Evolutionary conservation across 2,888 invertebrate genomes (phyloP), one percentile per base, ranked within the genome.

Genomic region (Eubasilissa splendida): DNA sequence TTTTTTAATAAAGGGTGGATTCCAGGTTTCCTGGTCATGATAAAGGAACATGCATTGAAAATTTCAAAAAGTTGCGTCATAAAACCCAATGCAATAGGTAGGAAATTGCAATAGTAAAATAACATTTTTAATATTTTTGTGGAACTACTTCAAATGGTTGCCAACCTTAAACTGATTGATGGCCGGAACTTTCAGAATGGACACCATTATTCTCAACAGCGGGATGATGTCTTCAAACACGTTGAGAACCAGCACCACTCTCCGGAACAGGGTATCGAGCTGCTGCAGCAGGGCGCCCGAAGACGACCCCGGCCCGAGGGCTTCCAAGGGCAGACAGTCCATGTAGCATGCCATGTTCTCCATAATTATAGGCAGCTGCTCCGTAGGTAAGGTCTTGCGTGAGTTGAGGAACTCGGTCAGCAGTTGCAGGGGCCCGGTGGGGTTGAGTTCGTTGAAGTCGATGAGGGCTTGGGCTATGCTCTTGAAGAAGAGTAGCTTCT

Each of bases 381-480:
- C 91, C 50, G 89, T 86, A 0, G 91, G 90, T 65, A 91, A 81
- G 0, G 89, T 89, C 83, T 91, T 91, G 87, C 90, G 90, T 3
- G 90, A 89, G 86, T 90, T 90, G 80, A 90, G 86, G 80, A 90
- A 90, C 80, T 98, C 97, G 14, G 98, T 92, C 52, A 99, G 92
- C 84, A 97, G 91, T 87, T 98, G 98, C 82, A 99, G 91, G 11
- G 99, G 98, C 9, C 97, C 96, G 81, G 98, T 96, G 2, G 98
- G 97, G 87, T 97, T 98, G 79, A 99, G 88, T 88, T 99, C 99
- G 86, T 95, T 96, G 90, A 99, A 99, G 89, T 99, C 99, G 33
- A 97, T 93, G 85, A 99, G 91, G 0, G 99, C 96, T 86, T 96
- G 95, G 0, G 97, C 96, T 82, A 99, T 95, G 85, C 97, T 98